Conservation (phyloP, 2,113 vertebrate species). For the Antechinus stuartii region DNA sequence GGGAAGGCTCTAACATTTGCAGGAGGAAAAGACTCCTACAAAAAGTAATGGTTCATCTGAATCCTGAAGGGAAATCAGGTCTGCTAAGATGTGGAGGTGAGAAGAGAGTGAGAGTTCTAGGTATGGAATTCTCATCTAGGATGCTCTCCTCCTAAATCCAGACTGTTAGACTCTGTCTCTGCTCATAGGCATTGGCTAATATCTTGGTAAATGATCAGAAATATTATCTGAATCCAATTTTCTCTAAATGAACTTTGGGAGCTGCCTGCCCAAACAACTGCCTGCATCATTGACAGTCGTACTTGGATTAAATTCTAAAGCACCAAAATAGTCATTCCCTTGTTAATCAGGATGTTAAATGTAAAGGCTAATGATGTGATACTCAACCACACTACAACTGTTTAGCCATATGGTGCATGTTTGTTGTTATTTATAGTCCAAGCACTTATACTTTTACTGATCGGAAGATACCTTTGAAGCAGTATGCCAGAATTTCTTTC, state of each 20-base stretch:
- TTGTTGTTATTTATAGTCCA: slow-evolving; percentile 64
- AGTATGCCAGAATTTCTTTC: not conserved
- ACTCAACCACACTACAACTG: slow-evolving; percentile 42
- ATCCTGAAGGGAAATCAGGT: not conserved
- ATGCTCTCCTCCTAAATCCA: not conserved
- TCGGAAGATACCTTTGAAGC: slow-evolving; percentile 13
- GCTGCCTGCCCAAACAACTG: slow-evolving; percentile 10
- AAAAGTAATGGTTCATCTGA: not conserved
- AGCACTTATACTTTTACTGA: slow-evolving; percentile 33
- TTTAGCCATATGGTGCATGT: slow-evolving; percentile 53
- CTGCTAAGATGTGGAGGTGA: not conserved
- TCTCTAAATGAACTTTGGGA: slow-evolving; percentile 18
- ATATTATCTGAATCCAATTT: not conserved
- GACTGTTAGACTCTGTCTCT: slow-evolving; percentile 12
- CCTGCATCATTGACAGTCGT: not conserved
- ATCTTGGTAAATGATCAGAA: not conserved
- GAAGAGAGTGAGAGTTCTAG: not conserved
- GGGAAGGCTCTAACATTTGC: not conserved
- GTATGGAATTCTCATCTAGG: not conserved
- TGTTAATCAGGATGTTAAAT: slow-evolving; percentile 58
- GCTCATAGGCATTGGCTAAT: not conserved
- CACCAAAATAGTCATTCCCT: not conserved
- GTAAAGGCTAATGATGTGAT: slow-evolving; percentile 53
- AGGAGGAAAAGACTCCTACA: not conserved
- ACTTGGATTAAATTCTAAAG: not conserved